A percentile compares a stretch with the other conserved stretches of the same genome.
phyloP scores from a whole-genome alignment of 2,113 vertebrate species.

The Anas platyrhynchos region DNA sequence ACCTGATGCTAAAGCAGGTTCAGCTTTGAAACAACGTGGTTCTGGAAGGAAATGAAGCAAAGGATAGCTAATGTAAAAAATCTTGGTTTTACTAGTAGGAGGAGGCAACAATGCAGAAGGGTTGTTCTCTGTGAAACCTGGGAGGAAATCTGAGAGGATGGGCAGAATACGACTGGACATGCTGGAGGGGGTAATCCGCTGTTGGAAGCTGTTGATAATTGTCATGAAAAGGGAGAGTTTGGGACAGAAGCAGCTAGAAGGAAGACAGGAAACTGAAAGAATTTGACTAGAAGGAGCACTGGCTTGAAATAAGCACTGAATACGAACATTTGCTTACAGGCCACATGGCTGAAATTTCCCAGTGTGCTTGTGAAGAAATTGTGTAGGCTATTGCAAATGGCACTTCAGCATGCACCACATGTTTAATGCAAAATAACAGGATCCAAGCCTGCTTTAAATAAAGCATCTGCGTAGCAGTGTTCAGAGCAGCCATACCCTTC shows the following conservation, averaged over 20 bases:
- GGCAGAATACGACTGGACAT: background rate
- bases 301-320: background rate
- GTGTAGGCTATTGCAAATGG: slow-evolving; percentile 27
- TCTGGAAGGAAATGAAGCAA: background rate
- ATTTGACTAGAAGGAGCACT: background rate
- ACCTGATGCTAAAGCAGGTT: background rate
- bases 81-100: background rate
- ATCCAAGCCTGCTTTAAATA: slow-evolving; percentile 1
- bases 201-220: slow-evolving; percentile 13
- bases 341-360: background rate
- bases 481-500: background rate
- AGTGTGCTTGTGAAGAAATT: background rate
- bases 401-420: background rate
- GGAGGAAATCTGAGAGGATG: background rate
- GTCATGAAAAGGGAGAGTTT: background rate
- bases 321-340: background rate
- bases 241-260: background rate
- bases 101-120: background rate
- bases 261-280: background rate
- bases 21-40: background rate
- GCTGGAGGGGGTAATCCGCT: background rate
- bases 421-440: background rate
- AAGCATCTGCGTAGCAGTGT: background rate
- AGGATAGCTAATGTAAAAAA: background rate
- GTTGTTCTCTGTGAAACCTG: background rate